A percentile compares a stretch with the other conserved stretches of the same genome.
These are phyloP conservation scores for Drosophila bunnanda DNA, from an alignment of 2,888 invertebrate species.

Conservation along the genomic window DNA sequence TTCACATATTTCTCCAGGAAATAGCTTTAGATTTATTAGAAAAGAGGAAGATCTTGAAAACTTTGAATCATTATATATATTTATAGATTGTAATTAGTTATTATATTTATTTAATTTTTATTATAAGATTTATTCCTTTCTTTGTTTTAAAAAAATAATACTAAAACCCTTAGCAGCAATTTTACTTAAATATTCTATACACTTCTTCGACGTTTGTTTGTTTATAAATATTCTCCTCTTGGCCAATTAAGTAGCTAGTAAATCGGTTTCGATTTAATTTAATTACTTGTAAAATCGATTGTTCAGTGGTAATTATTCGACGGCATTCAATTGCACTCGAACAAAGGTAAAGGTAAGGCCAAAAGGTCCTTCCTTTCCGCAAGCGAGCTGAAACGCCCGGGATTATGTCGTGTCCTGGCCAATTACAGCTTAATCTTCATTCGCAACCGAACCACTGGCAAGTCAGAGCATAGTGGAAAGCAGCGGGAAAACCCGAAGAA, in stretches of 20 bases:
- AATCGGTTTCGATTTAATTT: constrained; percentile 19
- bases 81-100: background rate
- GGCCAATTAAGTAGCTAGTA: background rate
- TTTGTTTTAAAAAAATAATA: background rate
- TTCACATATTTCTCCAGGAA: no score
- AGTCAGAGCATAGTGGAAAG: background rate
- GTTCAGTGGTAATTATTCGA: constrained; percentile 14
- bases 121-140: background rate
- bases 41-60: background rate
- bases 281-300: constrained; percentile 30
- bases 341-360: constrained; percentile 11
- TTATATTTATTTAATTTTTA: background rate
- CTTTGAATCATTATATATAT: background rate
- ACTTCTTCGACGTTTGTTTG: background rate
- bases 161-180: background rate
- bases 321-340: constrained; percentile 31
- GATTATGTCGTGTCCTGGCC: constrained; percentile 43
- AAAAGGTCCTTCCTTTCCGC: constrained; percentile 13
- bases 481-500: constrained; percentile 4
- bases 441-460: constrained; percentile 16
- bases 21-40: background rate
- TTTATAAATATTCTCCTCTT: background rate
- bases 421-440: constrained; percentile 49
- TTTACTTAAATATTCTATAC: background rate
- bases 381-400: constrained; percentile 28